Evolutionary conservation across 2,797 vertebrate species (phyloP).

Genomic region (Accipiter fasciatus): DNA sequence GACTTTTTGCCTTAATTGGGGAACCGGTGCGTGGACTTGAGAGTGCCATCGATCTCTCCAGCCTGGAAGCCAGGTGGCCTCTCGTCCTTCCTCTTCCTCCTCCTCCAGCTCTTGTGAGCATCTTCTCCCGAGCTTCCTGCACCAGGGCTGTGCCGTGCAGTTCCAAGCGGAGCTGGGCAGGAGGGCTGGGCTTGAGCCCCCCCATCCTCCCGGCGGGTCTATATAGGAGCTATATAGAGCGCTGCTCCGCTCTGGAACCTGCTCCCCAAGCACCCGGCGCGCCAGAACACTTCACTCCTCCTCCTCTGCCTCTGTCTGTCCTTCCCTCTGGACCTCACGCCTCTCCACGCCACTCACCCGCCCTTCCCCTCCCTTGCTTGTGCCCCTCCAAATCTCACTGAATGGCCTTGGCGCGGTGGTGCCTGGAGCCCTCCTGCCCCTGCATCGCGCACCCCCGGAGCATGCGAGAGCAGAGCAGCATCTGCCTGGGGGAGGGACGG

Average conservation of each 20-base stretch:
- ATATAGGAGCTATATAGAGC: slow-evolving; percentile 70
- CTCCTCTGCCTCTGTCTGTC: slow-evolving; percentile 15
- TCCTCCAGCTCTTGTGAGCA: slow-evolving; percentile 62
- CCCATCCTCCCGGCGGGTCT: slow-evolving; percentile 14
- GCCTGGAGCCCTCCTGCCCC: slow-evolving; percentile 23
- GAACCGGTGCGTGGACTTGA: slow-evolving; percentile 29
- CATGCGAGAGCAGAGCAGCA: slow-evolving; percentile 83
- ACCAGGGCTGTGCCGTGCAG: slow-evolving; percentile 59
- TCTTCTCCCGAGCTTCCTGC: slow-evolving; percentile 76
- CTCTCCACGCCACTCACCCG: slow-evolving; percentile 60
- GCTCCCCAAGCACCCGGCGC: slow-evolving; percentile 22
- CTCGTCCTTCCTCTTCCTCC: slow-evolving; percentile 41
- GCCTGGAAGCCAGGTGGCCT: slow-evolving; percentile 74
- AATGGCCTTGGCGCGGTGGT: slow-evolving; percentile 55
- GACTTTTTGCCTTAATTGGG: slow-evolving; percentile 50
- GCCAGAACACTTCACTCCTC: slow-evolving; percentile 68
- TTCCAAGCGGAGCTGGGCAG: slow-evolving; percentile 72
- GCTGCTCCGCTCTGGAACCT: slow-evolving; percentile 71
- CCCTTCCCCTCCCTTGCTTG: slow-evolving; percentile 39
- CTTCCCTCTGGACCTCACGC: slow-evolving; percentile 55
- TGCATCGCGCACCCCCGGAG: slow-evolving; percentile 64
- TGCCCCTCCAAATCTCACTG: slow-evolving; percentile 42
- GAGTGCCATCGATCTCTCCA: slow-evolving; percentile 57
- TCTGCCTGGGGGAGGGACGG: slow-evolving; percentile 80
- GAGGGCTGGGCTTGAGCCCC: slow-evolving; percentile 26